Conservation (phyloP, 2,888 invertebrate genomes). For the Scelioninae gen. 1 region DNA sequence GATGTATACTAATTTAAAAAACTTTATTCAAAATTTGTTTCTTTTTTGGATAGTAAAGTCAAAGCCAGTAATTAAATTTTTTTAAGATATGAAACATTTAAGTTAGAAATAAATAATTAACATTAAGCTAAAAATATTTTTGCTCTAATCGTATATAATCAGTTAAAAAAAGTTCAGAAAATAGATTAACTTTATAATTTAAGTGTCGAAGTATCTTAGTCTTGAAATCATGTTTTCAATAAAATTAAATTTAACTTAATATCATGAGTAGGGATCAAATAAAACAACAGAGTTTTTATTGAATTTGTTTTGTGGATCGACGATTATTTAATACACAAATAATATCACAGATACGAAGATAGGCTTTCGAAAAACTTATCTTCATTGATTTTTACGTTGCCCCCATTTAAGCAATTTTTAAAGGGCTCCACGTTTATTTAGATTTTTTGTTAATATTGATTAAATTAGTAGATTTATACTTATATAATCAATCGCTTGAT, state of each 20-base stretch:
- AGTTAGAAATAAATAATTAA: too few species aligned
- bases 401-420: slow-evolving; percentile 70
- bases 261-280: slow-evolving; percentile 31
- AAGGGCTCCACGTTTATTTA: slow-evolving; percentile 75
- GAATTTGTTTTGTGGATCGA: slow-evolving; percentile 80
- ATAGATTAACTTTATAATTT: too few species aligned
- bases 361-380: slow-evolving; percentile 71
- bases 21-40: too few species aligned
- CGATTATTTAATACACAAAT: slow-evolving; percentile 82
- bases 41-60: too few species aligned
- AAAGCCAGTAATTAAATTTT: too few species aligned
- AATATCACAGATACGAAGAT: slow-evolving; percentile 83
- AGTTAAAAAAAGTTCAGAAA: too few species aligned
- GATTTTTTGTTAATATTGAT: slow-evolving; percentile 77
- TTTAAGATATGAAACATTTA: too few species aligned
- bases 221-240: too few species aligned
- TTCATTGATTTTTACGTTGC: slow-evolving; percentile 75
- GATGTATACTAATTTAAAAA: too few species aligned
- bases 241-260: too few species aligned
- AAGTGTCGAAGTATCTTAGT: background rate
- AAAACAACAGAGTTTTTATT: slow-evolving; percentile 71
- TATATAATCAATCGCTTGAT: slow-evolving; percentile 67
- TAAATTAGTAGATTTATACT: slow-evolving; percentile 77
- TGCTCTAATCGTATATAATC: too few species aligned
- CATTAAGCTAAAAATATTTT: too few species aligned